Evolutionary conservation across 2,113 vertebrate species (phyloP).

Genomic region (Indicator indicator): DNA sequence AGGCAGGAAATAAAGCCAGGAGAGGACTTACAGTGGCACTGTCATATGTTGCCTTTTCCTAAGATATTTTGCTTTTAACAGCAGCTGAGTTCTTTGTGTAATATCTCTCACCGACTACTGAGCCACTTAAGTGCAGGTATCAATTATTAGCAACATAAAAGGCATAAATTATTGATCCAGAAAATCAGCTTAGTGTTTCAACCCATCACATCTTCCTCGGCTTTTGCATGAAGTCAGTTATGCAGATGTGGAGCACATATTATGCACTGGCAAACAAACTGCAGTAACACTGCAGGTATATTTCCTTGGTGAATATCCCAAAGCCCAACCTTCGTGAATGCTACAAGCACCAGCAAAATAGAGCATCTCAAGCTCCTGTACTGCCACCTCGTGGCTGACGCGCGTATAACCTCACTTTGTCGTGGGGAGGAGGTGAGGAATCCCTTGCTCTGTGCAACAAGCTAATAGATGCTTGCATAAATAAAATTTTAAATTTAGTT

Average conservation of each 20-base stretch:
- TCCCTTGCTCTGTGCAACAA: fast-evolving
- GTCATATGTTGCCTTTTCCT: background rate
- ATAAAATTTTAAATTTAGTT: background rate
- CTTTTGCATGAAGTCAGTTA: background rate
- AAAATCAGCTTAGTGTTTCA: background rate
- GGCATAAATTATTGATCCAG: background rate
- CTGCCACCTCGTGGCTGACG: conserved; percentile 38
- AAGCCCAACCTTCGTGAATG: fast-evolving
- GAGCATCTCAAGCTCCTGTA: background rate
- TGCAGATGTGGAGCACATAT: background rate
- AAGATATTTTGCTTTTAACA: background rate
- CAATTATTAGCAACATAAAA: background rate
- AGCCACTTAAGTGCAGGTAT: background rate
- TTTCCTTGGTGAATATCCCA: background rate
- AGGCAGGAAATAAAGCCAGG: background rate
- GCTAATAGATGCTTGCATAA: background rate
- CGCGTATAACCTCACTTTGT: background rate
- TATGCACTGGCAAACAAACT: background rate
- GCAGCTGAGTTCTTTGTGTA: background rate
- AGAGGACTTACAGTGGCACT: background rate
- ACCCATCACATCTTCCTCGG: background rate
- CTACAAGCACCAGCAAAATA: fast-evolving
- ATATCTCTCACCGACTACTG: background rate
- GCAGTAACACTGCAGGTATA: background rate
- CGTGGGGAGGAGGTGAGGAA: fast-evolving